Evolutionary conservation across 2,113 vertebrate genomes (phyloP).

Genomic region (Vireo altiloquus): DNA sequence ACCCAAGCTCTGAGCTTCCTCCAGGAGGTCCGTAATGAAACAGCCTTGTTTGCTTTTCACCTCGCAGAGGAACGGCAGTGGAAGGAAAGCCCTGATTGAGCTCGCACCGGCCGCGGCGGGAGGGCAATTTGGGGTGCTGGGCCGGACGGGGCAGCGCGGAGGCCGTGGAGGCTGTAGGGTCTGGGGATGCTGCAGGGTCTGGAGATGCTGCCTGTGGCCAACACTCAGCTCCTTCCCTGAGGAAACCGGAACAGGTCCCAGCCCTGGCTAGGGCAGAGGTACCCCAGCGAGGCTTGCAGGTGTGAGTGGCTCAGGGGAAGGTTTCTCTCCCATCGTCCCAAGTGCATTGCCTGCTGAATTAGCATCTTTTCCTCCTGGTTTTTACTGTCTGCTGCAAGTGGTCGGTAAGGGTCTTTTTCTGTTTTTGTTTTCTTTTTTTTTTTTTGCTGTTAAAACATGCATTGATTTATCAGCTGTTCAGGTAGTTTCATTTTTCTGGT

Average conservation of each 20-base stretch:
- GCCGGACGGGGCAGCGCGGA: rapidly evolving
- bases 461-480: neutral
- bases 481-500: neutral
- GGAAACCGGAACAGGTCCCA: neutral
- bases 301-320: neutral
- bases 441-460: neutral
- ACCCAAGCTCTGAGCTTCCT: neutral
- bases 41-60: neutral
- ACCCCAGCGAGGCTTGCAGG: neutral
- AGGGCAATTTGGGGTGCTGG: rapidly evolving
- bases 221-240: neutral
- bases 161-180: neutral
- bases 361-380: neutral
- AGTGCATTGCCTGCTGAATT: neutral
- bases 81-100: neutral
- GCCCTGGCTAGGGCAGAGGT: neutral
- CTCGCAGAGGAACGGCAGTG: neutral
- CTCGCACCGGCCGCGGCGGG: rapidly evolving
- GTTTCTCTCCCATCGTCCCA: neutral
- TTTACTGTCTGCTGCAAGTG: neutral
- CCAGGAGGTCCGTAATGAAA: neutral
- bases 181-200: neutral
- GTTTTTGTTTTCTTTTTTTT: no score
- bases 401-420: neutral
- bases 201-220: neutral